A percentile compares a stretch with the other conserved stretches of the same genome.
Evolutionary conservation across 2,797 vertebrate genomes (phyloP).

Genomic region (Melanotaenia parkinsoni): DNA sequence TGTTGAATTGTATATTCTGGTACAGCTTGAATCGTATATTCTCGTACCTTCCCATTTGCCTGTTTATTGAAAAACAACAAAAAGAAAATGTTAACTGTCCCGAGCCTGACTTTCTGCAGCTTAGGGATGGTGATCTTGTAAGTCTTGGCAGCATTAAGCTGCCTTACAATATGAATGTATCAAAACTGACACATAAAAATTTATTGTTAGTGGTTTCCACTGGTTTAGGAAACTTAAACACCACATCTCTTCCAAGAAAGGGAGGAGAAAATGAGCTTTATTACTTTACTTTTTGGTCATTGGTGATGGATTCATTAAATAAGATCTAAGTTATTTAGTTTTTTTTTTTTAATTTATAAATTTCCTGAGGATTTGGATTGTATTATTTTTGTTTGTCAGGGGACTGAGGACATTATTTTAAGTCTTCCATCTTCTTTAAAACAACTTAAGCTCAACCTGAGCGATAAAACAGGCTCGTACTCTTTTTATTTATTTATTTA

Average conservation of each 20-base stretch:
- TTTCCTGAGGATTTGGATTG: conserved; percentile 10
- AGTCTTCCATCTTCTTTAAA: conserved; percentile 11
- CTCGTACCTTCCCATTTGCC: no score
- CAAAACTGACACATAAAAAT: background rate
- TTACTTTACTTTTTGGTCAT: conserved; percentile 20
- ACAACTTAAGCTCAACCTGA: background rate
- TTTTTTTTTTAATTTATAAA: conserved; percentile 29
- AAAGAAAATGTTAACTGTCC: no score
- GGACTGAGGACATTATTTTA: background rate
- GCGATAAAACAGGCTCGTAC: background rate
- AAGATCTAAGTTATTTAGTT: conserved; percentile 35
- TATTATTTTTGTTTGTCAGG: conserved; percentile 11
- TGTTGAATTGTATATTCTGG: no score
- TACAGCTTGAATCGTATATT: no score
- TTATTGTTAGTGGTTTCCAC: background rate
- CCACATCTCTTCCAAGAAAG: background rate
- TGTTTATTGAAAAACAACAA: no score
- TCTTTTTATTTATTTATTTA: background rate
- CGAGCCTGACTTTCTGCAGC: no score
- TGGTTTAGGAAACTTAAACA: no score
- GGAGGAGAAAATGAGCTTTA: background rate
- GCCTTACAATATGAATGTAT: no score
- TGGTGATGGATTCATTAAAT: conserved; percentile 32
- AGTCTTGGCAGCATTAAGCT: no score
- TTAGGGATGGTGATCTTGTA: no score